Conservation (phyloP, 2,797 vertebrate genomes). For the Pogonophryne albipinna region DNA sequence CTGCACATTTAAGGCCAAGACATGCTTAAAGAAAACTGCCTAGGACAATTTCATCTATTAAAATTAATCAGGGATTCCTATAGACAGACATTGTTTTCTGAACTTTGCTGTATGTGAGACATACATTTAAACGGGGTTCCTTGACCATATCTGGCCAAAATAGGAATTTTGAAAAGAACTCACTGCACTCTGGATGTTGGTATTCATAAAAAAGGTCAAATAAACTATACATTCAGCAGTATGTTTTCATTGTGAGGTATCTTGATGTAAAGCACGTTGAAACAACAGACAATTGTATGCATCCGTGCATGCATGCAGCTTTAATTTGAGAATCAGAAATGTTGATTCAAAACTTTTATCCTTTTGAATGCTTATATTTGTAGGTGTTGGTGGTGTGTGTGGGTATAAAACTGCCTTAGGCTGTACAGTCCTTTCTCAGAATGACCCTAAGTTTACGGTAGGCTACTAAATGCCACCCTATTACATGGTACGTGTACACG, state of each 20-base stretch:
- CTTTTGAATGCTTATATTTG: neutral
- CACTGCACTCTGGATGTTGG: neutral
- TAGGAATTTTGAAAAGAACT: neutral
- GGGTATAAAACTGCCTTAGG: neutral
- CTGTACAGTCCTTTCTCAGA: neutral
- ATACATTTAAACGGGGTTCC: neutral
- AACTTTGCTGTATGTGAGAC: neutral
- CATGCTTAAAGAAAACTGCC: slow-evolving; percentile 12
- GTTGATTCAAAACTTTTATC: neutral
- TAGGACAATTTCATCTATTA: neutral
- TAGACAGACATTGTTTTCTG: neutral
- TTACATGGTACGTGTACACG: neutral
- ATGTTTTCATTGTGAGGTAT: neutral
- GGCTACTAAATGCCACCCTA: neutral
- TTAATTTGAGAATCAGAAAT: neutral
- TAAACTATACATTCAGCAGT: neutral
- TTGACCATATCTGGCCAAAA: neutral
- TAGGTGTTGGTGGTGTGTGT: neutral
- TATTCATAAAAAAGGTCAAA: neutral
- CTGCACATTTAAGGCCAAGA: slow-evolving; percentile 26
- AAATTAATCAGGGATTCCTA: neutral
- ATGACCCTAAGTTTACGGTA: neutral
- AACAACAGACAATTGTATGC: neutral
- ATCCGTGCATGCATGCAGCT: neutral
- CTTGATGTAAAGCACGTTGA: neutral